Evolutionary conservation across 2,113 vertebrate species (phyloP).

Genomic region (cattle (Bos taurus)): DNA sequence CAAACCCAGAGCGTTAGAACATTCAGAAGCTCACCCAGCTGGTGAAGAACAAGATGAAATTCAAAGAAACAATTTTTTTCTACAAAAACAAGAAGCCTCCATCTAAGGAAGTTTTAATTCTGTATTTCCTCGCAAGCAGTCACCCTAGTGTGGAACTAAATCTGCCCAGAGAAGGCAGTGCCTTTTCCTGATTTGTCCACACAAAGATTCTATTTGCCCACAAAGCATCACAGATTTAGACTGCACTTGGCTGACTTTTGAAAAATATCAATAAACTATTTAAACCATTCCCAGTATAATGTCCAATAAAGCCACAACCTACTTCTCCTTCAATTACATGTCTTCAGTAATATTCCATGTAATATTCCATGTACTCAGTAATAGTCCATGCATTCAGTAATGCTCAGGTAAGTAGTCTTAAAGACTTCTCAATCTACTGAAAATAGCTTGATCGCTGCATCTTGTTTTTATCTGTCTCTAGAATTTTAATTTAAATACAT

Average conservation of each 20-base stretch:
- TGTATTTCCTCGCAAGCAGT: neutral
- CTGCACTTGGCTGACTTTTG: neutral
- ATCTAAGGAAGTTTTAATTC: neutral
- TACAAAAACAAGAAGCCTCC: neutral
- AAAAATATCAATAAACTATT: neutral
- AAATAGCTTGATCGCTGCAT: neutral
- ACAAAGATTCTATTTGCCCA: neutral
- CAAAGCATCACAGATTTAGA: neutral
- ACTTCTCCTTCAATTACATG: neutral
- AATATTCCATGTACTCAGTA: neutral
- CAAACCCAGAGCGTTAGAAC: neutral
- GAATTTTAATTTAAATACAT: neutral
- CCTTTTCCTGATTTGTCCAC: neutral
- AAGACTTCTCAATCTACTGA: neutral
- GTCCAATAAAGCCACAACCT: neutral
- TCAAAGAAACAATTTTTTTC: neutral
- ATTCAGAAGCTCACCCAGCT: too few species aligned
- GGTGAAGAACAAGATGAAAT: neutral
- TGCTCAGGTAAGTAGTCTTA: neutral
- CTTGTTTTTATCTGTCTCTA: neutral
- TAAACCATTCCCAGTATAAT: neutral
- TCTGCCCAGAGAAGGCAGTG: neutral
- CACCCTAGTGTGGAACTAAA: too few species aligned
- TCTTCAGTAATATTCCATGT: neutral
- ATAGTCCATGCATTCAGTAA: neutral